phyloP scores from a whole-genome alignment of 2,113 vertebrate species.

The Phalacrocorax carbo region DNA sequence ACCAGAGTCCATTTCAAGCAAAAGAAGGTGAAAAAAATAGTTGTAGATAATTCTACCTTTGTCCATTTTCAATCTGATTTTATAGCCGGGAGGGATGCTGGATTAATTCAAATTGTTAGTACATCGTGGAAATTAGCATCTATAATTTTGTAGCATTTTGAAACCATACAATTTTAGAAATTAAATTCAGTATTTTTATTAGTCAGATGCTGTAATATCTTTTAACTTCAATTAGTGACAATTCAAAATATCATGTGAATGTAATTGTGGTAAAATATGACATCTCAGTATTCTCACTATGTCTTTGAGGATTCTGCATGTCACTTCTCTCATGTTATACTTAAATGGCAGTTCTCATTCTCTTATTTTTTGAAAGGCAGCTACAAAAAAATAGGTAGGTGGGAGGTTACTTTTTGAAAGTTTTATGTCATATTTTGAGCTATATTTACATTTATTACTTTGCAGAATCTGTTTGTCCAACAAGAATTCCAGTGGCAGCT shows the following conservation, averaged over 20 bases:
- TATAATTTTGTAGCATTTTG: background rate
- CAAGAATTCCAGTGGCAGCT: constrained; percentile 88
- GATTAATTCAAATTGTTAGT: background rate
- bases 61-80: background rate
- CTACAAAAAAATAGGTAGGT: background rate
- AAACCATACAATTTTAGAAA: background rate
- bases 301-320: background rate
- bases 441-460: constrained; percentile 14
- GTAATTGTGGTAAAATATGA: background rate
- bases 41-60: background rate
- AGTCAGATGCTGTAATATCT: background rate
- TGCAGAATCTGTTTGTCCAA: constrained; percentile 93
- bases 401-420: background rate
- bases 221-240: background rate
- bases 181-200: background rate
- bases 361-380: background rate
- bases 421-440: background rate
- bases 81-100: background rate
- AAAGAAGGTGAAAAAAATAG: background rate
- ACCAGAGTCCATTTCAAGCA: background rate
- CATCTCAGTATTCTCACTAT: background rate
- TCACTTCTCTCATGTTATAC: background rate
- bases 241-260: background rate
- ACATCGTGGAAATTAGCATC: background rate
- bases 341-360: background rate